Evolutionary conservation across 2,797 vertebrate species (phyloP), one percentile per base, ranked within the genome.

Genomic region (Tadarida brasiliensis): DNA sequence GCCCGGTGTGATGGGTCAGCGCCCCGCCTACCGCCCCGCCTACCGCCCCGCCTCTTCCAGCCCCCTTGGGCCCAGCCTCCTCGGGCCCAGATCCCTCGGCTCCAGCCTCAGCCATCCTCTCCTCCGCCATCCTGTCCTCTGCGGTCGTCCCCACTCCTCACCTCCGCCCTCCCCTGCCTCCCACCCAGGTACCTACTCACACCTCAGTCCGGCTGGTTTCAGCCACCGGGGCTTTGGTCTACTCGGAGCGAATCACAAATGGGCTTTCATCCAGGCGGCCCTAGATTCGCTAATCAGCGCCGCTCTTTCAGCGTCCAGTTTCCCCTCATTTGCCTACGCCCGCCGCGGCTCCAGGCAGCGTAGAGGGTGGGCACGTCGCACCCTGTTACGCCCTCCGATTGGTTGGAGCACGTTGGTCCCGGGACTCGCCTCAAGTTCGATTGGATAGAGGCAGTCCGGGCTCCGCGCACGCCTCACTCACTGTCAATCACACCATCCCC

Each of bases 191-290:
- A 14, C 24, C 9, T 54, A 92, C 85, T 95, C 80, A 70, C n/a
- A 17, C 20, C 30, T 77, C 61, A 0, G 20, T 63, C 61, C 12
- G 2, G 24, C 56, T 4, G 0, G 30, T 26, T 91, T 44, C 59
- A 35, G 20, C 80, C 33, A 4, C 74, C 3, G 1, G 7, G 33
- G 24, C 78, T n/a, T 12, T 1, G n/a, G 24, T 95, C 70, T 81
- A 54, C 94, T 90, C 35, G 5, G 1, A 24, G 17, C 97, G 70
- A 98, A 98, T 98, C 95, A 97, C 78, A 96, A 97, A 95, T 87
- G 68, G 77, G n/a, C n/a, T 96, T 95, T 95, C 65, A 97, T 91
- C 57, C 26, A 44, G 24, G 2, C 5, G 1, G n/a, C 12, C 56
- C 35, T 5, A 0, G 6, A 81, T 30, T 35, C 28, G 11, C 97